Evolutionary conservation across 2,797 vertebrate species (phyloP).

Genomic region (Erpetoichthys calabaricus): DNA sequence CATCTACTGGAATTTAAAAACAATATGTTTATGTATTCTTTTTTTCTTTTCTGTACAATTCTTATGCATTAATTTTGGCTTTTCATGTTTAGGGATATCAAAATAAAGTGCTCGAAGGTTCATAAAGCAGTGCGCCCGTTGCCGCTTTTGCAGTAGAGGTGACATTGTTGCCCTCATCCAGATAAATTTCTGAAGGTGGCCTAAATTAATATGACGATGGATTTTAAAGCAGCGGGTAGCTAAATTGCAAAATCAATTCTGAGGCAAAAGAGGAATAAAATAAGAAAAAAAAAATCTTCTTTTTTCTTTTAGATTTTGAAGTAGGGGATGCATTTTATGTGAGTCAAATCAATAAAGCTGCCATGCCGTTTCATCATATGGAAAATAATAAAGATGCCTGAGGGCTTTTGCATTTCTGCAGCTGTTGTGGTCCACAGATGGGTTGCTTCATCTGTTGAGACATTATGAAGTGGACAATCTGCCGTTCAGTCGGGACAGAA

Average conservation of each 20-base stretch:
- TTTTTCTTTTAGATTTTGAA: slow-evolving; percentile 4
- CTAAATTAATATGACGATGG: slow-evolving; percentile 33
- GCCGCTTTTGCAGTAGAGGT: slow-evolving; percentile 29
- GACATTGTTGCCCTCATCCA: slow-evolving; percentile 38
- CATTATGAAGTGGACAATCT: too few relatives aligned
- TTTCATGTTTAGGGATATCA: too few relatives aligned
- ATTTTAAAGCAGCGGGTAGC: slow-evolving; percentile 35
- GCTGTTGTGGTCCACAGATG: too few relatives aligned
- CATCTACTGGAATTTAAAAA: too few relatives aligned
- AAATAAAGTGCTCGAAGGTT: too few relatives aligned
- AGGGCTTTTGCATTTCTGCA: too few relatives aligned
- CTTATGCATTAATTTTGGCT: too few relatives aligned
- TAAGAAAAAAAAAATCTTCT: not conserved
- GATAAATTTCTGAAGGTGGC: slow-evolving; percentile 32
- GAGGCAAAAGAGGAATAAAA: not conserved
- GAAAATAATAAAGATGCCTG: too few relatives aligned
- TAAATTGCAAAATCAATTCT: slow-evolving; percentile 39
- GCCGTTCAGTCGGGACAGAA: too few relatives aligned
- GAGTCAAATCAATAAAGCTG: not conserved
- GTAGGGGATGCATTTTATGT: not conserved
- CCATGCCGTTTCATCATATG: not conserved
- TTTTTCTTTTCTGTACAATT: too few relatives aligned
- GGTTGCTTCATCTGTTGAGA: too few relatives aligned
- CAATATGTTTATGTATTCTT: too few relatives aligned
- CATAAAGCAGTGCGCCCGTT: slow-evolving; percentile 26